Evolutionary conservation across 2,888 invertebrate species (phyloP).

Genomic region (Phanerotoma sp.): DNA sequence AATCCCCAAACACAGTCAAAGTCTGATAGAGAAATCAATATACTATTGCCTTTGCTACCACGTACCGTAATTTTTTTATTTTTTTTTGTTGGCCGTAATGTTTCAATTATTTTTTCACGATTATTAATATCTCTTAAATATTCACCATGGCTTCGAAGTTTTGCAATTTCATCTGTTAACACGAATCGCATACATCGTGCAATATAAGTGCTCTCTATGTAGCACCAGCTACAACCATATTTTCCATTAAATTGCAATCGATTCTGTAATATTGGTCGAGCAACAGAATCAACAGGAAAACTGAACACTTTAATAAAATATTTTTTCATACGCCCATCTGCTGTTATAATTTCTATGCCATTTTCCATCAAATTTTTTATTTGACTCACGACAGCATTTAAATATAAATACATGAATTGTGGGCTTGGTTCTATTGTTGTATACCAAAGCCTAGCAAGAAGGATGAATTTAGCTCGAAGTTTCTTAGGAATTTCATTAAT

Average conservation of each 20-base stretch:
- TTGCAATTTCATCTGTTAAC: neutral
- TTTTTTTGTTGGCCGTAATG: too few species aligned
- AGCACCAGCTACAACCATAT: constrained; percentile 32
- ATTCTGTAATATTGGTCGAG: constrained; percentile 26
- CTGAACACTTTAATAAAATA: constrained; percentile 24
- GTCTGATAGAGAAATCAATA: neutral
- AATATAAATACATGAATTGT: constrained; percentile 27
- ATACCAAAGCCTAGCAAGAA: constrained; percentile 29
- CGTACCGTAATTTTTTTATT: too few species aligned
- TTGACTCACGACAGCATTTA: constrained; percentile 13
- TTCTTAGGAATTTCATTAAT: constrained; percentile 29
- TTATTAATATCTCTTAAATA: neutral
- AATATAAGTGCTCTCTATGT: constrained; percentile 16
- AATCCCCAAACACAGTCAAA: constrained; percentile 29
- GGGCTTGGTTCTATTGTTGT: constrained; percentile 25
- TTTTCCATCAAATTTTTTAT: constrained; percentile 17
- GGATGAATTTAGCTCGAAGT: constrained; percentile 22
- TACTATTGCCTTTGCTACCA: too few species aligned
- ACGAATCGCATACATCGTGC: constrained; percentile 1
- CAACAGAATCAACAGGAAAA: constrained; percentile 28
- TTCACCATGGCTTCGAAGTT: neutral
- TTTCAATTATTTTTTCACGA: neutral
- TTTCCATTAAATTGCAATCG: constrained; percentile 30
- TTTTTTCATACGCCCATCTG: constrained; percentile 4
- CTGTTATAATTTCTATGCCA: constrained; percentile 17